Evolutionary conservation across 64 coral and sea anemone genomes (phyloP), one percentile per base, ranked within the genome.

Genomic region (Orbicella faveolata): DNA sequence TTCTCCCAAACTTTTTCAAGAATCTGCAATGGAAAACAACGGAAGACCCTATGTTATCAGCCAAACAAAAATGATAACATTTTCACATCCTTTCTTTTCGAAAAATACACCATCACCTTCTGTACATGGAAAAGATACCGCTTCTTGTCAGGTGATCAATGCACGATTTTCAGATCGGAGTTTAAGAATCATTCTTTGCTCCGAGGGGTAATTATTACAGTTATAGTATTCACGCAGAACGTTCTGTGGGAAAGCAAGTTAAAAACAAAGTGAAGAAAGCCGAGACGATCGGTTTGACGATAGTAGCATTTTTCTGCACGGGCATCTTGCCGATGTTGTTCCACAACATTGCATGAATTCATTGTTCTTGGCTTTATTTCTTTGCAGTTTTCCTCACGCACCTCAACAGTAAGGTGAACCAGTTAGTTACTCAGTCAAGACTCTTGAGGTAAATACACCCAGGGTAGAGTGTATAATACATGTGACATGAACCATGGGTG

Each of bases 1-100:
- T 95, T 95, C 63, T 83, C 74, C 76, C 69, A 83, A 87, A 95
- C 75, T 88, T 91, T 75, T 52, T 91, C 76, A 51, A 91, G 86
- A 52, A 91, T 37, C 93, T 95, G 61, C 11, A 36, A 52, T 36
- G 63, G 33, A 36, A 70, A 70, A 25, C 21, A 70, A 70, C 2
- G 6, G 23, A 19, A 67, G 0, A 67, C 1, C 6, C 18, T 7
- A 18, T 17, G 64, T 3, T 19, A 67, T 18, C 23, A 3, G 2
- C 64, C 18, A 17, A 67, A 20, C 64, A n/a, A 67, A 19, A 67
- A 23, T 67, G 23, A 20, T 30, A 30, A 21, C 23, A 23, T 18
- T 67, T 67, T 7, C 0, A 67, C 18, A 67, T 21, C 23, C 64
- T 23, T 67, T 19, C 11, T 66, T 66, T 18, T 18, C 64, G 20